These are phyloP conservation scores for Lordiphosa collinella DNA, from an alignment of 1,140 invertebrate genomes.

Conservation along the genomic window DNA sequence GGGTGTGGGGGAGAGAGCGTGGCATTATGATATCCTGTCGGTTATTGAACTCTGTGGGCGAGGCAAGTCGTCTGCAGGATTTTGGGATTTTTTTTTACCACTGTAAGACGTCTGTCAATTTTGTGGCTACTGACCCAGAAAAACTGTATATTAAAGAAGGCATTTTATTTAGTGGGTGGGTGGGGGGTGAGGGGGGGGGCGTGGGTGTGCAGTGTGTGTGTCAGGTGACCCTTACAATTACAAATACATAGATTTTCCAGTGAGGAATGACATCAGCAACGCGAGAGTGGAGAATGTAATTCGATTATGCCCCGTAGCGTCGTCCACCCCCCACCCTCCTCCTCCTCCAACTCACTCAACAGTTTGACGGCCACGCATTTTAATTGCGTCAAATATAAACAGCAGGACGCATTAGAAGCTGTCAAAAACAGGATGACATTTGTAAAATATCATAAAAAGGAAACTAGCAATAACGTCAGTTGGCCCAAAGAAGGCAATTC, in stretches of 20 bases:
- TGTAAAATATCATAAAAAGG: not conserved
- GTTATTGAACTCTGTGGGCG: constrained; percentile 55
- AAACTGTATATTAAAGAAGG: constrained; percentile 53
- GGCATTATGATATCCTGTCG: constrained; percentile 17
- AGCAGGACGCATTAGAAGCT: constrained; percentile 23
- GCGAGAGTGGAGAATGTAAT: constrained; percentile 48
- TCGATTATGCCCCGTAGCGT: constrained; percentile 45
- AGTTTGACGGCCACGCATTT: constrained; percentile 15
- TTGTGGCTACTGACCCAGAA: constrained; percentile 67
- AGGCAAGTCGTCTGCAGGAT: constrained; percentile 13
- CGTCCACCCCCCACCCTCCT: not conserved
- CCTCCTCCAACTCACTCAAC: not conserved
- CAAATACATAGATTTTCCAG: constrained; percentile 26
- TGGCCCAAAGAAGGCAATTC: no score
- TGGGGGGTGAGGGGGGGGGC: constrained; percentile 1
- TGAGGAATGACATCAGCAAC: constrained; percentile 60
- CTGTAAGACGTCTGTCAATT: constrained; percentile 47
- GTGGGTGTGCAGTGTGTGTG: not conserved
- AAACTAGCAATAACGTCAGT: constrained; percentile 6
- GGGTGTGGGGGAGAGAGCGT: constrained; percentile 5
- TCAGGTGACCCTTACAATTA: constrained; percentile 14
- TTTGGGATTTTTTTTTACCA: constrained; percentile 2
- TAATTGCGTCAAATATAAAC: constrained; percentile 58
- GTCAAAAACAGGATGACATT: no score
- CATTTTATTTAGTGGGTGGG: constrained; percentile 13